phyloP scores from a whole-genome alignment of 2,888 invertebrate genomes.

The Abrostola triplasia region DNA sequence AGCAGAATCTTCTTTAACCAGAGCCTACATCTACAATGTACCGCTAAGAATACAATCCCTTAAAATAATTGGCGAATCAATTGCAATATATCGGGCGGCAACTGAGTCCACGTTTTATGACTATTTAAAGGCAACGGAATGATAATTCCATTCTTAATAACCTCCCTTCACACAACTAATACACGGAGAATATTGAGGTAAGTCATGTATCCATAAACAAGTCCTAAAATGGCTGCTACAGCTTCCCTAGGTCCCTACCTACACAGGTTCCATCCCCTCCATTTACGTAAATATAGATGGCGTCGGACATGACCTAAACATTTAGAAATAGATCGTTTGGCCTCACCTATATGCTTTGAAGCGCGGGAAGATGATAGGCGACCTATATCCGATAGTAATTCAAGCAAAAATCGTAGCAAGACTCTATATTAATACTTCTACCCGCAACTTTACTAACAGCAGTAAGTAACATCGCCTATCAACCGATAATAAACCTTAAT shows the following conservation, averaged over 20 bases:
- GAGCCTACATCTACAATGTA: too few species aligned
- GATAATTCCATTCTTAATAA: too few species aligned
- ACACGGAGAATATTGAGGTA: too few species aligned
- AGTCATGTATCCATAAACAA: too few species aligned
- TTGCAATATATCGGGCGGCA: too few species aligned
- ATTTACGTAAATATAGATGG: conserved; percentile 36
- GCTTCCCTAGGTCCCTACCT: not conserved
- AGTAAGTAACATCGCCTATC: conserved; percentile 41
- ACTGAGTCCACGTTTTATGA: too few species aligned
- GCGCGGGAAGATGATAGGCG: conserved; percentile 1
- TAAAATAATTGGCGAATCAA: too few species aligned
- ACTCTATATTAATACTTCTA: conserved; percentile 49
- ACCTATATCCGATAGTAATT: conserved; percentile 19
- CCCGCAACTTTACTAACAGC: conserved; percentile 34
- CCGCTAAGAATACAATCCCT: too few species aligned
- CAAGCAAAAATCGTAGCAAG: conserved; percentile 43
- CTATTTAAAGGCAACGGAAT: too few species aligned
- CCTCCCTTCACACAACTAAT: too few species aligned
- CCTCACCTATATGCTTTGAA: not conserved
- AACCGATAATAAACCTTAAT: conserved; percentile 54
- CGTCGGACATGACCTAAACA: conserved; percentile 11
- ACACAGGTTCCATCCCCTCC: conserved; percentile 27
- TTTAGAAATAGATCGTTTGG: not conserved
- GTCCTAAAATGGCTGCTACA: not conserved
- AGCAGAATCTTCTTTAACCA: too few species aligned